Evolutionary conservation across 1,140 invertebrate species (phyloP).

Genomic region (Anoplophora glabripennis): DNA sequence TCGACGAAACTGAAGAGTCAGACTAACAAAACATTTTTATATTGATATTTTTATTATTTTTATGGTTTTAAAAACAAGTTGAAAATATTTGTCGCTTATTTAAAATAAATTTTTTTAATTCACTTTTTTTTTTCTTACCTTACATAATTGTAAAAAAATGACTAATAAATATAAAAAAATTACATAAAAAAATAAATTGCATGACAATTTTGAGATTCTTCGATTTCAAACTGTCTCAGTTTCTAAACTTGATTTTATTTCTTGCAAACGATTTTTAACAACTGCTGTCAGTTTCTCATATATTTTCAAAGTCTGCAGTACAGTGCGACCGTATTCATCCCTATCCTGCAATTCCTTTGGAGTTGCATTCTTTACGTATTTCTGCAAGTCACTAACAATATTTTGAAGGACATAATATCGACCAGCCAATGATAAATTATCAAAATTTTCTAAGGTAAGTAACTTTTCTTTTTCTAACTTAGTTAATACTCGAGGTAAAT

Average conservation of each 20-base stretch:
- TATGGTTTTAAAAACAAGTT: background rate
- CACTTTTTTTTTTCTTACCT: background rate
- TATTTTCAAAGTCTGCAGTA: slow-evolving; percentile 27
- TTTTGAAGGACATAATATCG: slow-evolving; percentile 29
- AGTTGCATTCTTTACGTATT: slow-evolving; percentile 14
- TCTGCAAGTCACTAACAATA: slow-evolving; percentile 25
- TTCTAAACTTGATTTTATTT: slow-evolving; percentile 1
- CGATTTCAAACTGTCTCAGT: too few species aligned
- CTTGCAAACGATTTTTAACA: slow-evolving; percentile 2
- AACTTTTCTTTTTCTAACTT: slow-evolving; percentile 27
- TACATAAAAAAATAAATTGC: too few species aligned
- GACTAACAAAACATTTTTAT: background rate
- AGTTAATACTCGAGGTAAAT: slow-evolving; percentile 19
- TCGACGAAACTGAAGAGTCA: slow-evolving; percentile 21
- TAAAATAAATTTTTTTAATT: slow-evolving; percentile 5
- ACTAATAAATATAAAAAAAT: background rate
- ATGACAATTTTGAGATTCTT: too few species aligned
- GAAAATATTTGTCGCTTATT: background rate
- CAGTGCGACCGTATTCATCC: slow-evolving; percentile 29
- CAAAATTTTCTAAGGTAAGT: slow-evolving; percentile 35
- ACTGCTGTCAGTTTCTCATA: slow-evolving; percentile 22
- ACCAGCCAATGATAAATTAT: slow-evolving; percentile 31
- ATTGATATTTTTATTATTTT: background rate
- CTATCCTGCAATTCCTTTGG: slow-evolving; percentile 20
- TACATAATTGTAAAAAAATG: too few species aligned